These are phyloP conservation scores for Characodon lateralis DNA, from an alignment of 2,797 vertebrate species.

Conservation along the genomic window DNA sequence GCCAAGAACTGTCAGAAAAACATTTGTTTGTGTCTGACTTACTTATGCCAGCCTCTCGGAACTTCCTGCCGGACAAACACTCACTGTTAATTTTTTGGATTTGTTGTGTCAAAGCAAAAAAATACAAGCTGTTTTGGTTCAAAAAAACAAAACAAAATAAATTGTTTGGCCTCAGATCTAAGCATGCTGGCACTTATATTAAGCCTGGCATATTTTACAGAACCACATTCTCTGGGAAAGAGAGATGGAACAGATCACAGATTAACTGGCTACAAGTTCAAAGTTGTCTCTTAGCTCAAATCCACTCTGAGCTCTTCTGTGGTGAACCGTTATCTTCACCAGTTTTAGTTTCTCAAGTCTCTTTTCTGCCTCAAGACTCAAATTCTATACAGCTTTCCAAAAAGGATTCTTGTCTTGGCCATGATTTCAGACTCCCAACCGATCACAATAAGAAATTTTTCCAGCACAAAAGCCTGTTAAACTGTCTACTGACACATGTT, in stretches of 20 bases:
- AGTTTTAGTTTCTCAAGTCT: conserved; percentile 31
- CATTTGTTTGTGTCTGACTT: conserved; percentile 15
- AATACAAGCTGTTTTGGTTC: conserved; percentile 46
- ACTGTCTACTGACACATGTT: conserved; percentile 8
- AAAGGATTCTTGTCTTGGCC: conserved; percentile 35
- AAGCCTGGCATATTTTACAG: conserved; percentile 66
- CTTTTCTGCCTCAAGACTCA: conserved; percentile 24
- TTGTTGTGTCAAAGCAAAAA: conserved; percentile 29
- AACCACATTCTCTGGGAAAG: conserved; percentile 65
- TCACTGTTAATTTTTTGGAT: conserved; percentile 29
- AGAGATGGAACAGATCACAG: conserved; percentile 45
- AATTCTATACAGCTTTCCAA: conserved; percentile 36
- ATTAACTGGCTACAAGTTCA: conserved; percentile 58
- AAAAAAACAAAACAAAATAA: conserved; percentile 36
- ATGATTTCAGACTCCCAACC: conserved; percentile 20
- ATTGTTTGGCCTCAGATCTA: conserved; percentile 58
- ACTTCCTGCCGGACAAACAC: conserved; percentile 22
- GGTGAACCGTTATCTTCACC: conserved; percentile 45
- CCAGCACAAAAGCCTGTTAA: conserved; percentile 14
- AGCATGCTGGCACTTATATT: conserved; percentile 56
- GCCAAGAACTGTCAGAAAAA: neutral
- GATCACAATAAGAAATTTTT: conserved; percentile 27
- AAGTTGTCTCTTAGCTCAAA: conserved; percentile 55
- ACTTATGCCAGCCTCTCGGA: conserved; percentile 28
- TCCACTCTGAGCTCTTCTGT: conserved; percentile 53